These are phyloP conservation scores for Perdita meconis DNA, from an alignment of 2,888 invertebrate genomes.

Conservation along the genomic window DNA sequence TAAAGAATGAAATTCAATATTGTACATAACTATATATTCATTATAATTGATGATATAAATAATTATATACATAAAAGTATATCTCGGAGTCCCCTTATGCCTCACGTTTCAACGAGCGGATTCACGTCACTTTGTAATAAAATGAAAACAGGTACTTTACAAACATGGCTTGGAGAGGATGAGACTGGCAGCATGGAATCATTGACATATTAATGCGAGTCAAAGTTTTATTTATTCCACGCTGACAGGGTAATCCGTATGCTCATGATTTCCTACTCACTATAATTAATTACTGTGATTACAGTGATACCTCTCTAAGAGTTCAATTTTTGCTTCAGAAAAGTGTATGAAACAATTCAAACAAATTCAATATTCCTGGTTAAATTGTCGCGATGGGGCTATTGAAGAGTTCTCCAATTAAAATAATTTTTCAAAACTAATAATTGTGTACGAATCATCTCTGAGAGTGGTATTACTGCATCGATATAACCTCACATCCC, in stretches of 20 bases:
- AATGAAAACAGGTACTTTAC: slow-evolving; percentile 64
- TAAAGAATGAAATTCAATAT: slow-evolving; percentile 90
- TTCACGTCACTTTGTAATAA: slow-evolving; percentile 70
- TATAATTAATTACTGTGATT: slow-evolving; percentile 11
- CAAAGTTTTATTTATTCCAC: slow-evolving; percentile 23
- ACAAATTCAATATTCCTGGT: too few species aligned
- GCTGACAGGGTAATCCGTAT: slow-evolving; percentile 51
- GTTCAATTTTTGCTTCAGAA: too few species aligned
- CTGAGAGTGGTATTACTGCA: not conserved
- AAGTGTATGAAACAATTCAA: too few species aligned
- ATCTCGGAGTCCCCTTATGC: slow-evolving; percentile 69
- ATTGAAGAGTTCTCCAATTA: too few species aligned
- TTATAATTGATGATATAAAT: slow-evolving; percentile 88
- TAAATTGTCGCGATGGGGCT: too few species aligned
- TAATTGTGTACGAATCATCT: too few species aligned
- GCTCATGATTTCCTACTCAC: slow-evolving; percentile 52
- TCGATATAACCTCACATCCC: not conserved
- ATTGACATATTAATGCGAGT: not conserved
- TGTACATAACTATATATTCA: slow-evolving; percentile 91
- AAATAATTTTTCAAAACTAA: too few species aligned
- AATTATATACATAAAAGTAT: slow-evolving; percentile 83
- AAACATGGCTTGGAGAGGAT: slow-evolving; percentile 53
- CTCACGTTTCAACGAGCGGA: slow-evolving; percentile 68
- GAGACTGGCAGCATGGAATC: slow-evolving; percentile 47
- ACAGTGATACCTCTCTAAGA: not conserved